These are phyloP conservation scores for Drosophila obscura DNA, from an alignment of 1,140 invertebrate genomes.

Conservation along the genomic window DNA sequence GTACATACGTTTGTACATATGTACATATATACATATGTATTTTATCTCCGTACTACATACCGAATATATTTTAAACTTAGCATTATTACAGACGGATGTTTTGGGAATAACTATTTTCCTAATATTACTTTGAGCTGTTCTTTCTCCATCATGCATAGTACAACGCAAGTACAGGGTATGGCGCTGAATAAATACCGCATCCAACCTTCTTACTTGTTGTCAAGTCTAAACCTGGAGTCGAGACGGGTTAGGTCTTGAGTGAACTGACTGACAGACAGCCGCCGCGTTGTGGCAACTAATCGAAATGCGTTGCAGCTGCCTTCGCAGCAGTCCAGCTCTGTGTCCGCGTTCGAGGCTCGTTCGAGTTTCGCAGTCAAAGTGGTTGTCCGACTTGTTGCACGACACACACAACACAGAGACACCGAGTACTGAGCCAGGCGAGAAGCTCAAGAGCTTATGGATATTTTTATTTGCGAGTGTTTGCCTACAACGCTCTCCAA, in stretches of 20 bases:
- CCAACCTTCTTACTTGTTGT: no score
- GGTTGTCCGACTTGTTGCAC: conserved; percentile 76
- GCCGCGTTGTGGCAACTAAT: conserved; percentile 70
- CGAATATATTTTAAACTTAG: no score
- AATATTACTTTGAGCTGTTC: no score
- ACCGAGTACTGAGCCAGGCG: conserved; percentile 1
- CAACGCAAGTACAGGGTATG: no score
- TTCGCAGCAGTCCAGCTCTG: conserved; percentile 24
- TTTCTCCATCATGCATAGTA: no score
- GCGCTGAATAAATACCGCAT: no score
- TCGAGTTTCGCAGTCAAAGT: conserved; percentile 63
- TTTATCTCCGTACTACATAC: no score
- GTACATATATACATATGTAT: no score
- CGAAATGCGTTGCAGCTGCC: conserved; percentile 81
- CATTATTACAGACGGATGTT: no score
- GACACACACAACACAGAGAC: conserved; percentile 26
- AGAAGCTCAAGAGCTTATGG: conserved; percentile 57
- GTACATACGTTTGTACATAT: no score
- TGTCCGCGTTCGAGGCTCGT: conserved; percentile 4
- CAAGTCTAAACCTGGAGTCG: conserved; percentile 13
- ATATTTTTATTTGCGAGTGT: conserved; percentile 77
- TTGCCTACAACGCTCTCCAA: conserved; percentile 73
- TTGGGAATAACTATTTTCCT: no score
- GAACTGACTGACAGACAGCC: conserved; percentile 53
- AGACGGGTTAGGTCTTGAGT: conserved; percentile 38